These are phyloP conservation scores for Patiria pectinifera DNA, from an alignment of 53 echinoderm and acorn worm species.

Conservation along the genomic window DNA sequence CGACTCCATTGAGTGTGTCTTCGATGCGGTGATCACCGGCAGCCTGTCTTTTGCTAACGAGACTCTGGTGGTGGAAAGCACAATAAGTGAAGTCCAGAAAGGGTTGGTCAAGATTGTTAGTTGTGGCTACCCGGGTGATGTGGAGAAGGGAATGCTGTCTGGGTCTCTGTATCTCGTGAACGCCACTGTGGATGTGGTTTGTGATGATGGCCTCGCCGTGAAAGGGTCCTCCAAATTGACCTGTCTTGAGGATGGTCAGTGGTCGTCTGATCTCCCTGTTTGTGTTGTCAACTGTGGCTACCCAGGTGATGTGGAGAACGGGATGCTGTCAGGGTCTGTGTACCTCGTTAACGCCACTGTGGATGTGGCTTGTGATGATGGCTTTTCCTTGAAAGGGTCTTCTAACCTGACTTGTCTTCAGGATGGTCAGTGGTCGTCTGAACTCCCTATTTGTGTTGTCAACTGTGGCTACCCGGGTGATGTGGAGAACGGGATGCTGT, in stretches of 20 bases:
- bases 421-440: slow-evolving; percentile 40
- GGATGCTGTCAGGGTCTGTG: slow-evolving; percentile 21
- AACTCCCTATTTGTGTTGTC: slow-evolving; percentile 23
- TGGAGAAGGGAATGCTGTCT: too few species aligned
- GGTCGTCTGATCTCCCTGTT: too few species aligned
- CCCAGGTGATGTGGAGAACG: slow-evolving; percentile 58
- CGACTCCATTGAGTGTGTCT: slow-evolving; percentile 60
- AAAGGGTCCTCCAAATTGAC: too few species aligned
- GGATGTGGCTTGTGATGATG: slow-evolving; percentile 26
- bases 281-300: slow-evolving; percentile 66
- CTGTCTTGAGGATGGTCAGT: too few species aligned
- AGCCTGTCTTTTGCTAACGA: slow-evolving; percentile 67
- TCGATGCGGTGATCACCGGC: slow-evolving; percentile 56
- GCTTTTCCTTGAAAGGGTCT: slow-evolving; percentile 31
- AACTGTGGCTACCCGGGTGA: too few species aligned
- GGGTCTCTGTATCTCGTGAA: too few species aligned
- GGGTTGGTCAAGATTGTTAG: slow-evolving; percentile 62
- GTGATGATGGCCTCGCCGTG: too few species aligned
- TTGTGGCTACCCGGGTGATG: slow-evolving; percentile 64
- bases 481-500: too few species aligned
- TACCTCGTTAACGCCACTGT: slow-evolving; percentile 45
- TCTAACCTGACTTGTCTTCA: slow-evolving; percentile 23
- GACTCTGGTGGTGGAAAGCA: slow-evolving; percentile 29
- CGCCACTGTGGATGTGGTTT: too few species aligned
- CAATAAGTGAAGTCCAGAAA: slow-evolving; percentile 35